Conservation (phyloP, 2,888 invertebrate genomes). For the Lypha dubia region DNA sequence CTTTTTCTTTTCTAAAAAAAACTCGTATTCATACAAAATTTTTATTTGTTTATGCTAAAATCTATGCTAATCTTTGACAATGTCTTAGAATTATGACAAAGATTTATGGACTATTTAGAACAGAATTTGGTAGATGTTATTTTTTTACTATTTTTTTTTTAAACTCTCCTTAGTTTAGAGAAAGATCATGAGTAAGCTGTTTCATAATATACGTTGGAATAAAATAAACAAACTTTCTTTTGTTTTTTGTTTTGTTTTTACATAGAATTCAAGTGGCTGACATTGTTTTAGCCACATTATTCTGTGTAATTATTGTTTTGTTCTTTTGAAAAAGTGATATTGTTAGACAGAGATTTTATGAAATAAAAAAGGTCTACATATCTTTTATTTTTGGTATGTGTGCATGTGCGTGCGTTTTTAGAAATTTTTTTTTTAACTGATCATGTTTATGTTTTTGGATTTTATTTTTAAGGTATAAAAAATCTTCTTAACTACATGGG, state of each 20-base stretch:
- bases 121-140: neutral
- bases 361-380: too few relatives aligned
- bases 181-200: slow-evolving; percentile 43
- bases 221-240: slow-evolving; percentile 58
- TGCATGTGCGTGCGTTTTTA: neutral
- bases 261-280: slow-evolving; percentile 48
- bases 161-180: neutral
- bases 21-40: neutral
- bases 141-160: neutral
- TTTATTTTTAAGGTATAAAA: too few relatives aligned
- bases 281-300: slow-evolving; percentile 13
- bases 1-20: neutral
- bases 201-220: slow-evolving; percentile 11
- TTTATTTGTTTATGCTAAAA: slow-evolving; percentile 53
- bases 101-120: slow-evolving; percentile 58
- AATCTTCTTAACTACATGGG: too few relatives aligned
- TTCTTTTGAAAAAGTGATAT: neutral
- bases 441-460: neutral
- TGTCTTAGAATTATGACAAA: slow-evolving; percentile 56
- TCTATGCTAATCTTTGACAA: slow-evolving; percentile 47
- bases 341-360: slow-evolving; percentile 10
- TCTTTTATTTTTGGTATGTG: too few relatives aligned
- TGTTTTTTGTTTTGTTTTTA: slow-evolving; percentile 22
- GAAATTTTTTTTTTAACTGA: neutral
- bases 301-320: neutral